Evolutionary conservation across 2,113 vertebrate species (phyloP), one percentile per base, ranked within the genome.

Genomic region (Melanostigma gelatinosum): DNA sequence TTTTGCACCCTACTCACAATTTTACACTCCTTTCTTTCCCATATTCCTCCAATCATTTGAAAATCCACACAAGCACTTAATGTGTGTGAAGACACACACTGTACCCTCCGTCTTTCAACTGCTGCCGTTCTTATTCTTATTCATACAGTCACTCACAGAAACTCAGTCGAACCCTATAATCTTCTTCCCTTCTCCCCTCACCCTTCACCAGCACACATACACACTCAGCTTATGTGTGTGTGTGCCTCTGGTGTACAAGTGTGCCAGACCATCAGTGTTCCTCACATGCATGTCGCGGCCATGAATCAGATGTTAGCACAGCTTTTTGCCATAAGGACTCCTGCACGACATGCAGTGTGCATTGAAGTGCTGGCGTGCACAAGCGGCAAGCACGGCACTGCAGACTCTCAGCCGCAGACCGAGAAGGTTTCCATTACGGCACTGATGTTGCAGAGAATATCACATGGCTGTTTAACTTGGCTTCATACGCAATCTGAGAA

Each of bases 141-240:
- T 89, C 87, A 87, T 65, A 55, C 77, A 89, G 77, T 86, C 79
- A 80, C 83, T 89, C 78, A 68, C 58, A 76, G 75, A 85, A 60
- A 78, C 66, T 84, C 71, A 79, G 74, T 79, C 86, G 78, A 65
- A 78, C 80, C 75, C 85, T 88, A 61, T 92, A 90, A 90, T 91
- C 86, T 90, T 82, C 72, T 79, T 77, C 72, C 64, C 78, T 80
- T 77, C 86, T 73, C 65, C 1, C 4, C 79, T 85, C 79, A 77
- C 22, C n/a, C 67, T 66, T 63, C 60, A 77, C 58, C 60, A 66
- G 52, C 75, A 36, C 62, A 24, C 72, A 64, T 12, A 75, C 61
- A 58, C 69, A 44, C 52, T 55, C 50, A 34, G 79, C 86, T 68
- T 22, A 13, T 24, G 65, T 77, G 80, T 40, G 40, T 67, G 10